Evolutionary conservation across 2,113 vertebrate genomes (phyloP), one percentile per base, ranked within the genome.

Genomic region (Chaetodon trifascialis): DNA sequence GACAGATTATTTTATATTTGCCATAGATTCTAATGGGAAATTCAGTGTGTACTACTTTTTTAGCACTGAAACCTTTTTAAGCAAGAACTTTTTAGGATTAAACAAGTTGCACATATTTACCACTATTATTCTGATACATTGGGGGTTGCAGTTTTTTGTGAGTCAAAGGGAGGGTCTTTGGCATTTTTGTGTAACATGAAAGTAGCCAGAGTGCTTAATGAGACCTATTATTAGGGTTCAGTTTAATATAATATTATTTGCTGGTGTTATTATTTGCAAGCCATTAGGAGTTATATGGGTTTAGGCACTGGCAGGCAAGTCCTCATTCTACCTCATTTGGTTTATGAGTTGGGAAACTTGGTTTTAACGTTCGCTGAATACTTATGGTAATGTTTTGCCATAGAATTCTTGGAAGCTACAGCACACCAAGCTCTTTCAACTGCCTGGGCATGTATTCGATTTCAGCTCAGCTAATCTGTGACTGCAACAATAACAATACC

Each of bases 391-490:
- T 30, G 36, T 78, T 77, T 81, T 76, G 34, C 49, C 3, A 7
- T 44, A 56, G 14, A 51, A 64, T 71, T 60, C 67, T 55, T 68
- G 19, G 34, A 85, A 79, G n/a, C 12, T 12, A 17, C 73, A 71
- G 75, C 25, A 55, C 69, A 63, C 17, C 55, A 36, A 64, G 44
- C 75, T 72, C 47, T 59, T 83, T 58, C 63, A 68, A 76, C 19
- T 64, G 59, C 64, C 71, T 51, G 66, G 75, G 44, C 77, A 36
- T 76, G 58, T 70, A 58, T 73, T 84, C 36, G 40, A 17, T 55
- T 74, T 73, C 42, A 78, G 23, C 49, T 80, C 79, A n/a, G 30
- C 79, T 79, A 82, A 86, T 80, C 71, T 73, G 47, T 71, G 62
- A 76, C 47, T 79, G 66, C 69, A 73, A 64, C 65, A 84, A 64